Evolutionary conservation across 2,888 invertebrate species (phyloP).

Genomic region (Oeneis ivallda): DNA sequence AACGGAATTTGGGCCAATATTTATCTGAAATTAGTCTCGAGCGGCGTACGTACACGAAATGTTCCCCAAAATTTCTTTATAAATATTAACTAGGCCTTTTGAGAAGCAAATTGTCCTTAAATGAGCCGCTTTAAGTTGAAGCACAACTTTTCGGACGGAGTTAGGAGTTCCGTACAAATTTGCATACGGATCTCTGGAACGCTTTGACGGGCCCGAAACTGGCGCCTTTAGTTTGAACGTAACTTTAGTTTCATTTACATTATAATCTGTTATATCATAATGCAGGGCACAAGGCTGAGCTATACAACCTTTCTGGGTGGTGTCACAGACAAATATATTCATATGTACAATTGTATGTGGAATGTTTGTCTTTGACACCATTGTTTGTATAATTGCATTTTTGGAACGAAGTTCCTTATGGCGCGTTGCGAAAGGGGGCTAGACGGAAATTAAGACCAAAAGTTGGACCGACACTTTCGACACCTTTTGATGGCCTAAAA

Average conservation of each 20-base stretch:
- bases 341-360: no score
- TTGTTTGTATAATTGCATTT: no score
- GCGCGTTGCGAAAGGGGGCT: no score
- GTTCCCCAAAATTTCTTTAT: slow-evolving; percentile 32
- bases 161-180: slow-evolving; percentile 36
- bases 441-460: no score
- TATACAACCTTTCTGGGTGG: no score
- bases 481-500: no score
- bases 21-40: not conserved
- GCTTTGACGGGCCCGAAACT: slow-evolving; percentile 30
- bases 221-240: slow-evolving; percentile 24
- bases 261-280: slow-evolving; percentile 6
- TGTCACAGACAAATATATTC: no score
- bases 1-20: not conserved
- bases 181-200: slow-evolving; percentile 34
- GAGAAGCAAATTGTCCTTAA: slow-evolving; percentile 38
- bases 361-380: no score
- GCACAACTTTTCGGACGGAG: slow-evolving; percentile 32
- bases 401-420: no score
- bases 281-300: no score
- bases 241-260: slow-evolving; percentile 28
- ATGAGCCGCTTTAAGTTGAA: slow-evolving; percentile 35
- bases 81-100: slow-evolving; percentile 37
- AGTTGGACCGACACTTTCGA: no score
- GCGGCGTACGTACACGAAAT: slow-evolving; percentile 16